Base-by-base conservation (phyloP, 1,140 invertebrate genomes). In the Trigoniulus corallinus region DNA sequence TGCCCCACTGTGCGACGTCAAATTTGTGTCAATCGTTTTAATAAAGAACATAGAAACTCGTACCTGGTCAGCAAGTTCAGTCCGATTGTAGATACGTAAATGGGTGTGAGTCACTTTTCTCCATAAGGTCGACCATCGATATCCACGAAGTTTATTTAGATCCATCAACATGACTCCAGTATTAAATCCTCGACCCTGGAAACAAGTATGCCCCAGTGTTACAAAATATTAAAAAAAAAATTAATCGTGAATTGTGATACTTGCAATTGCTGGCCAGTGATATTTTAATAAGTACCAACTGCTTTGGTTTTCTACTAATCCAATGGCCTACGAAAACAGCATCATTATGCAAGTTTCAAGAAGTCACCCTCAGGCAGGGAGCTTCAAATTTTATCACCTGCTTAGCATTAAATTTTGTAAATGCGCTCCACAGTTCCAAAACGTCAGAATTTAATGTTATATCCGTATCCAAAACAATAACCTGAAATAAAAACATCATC, bases 221-320 rank as follows among this genome's bases (percentile, higher is more conserved):
- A n/a, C n/a, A n/a, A n/a, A n/a, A n/a, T n/a, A n/a, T n/a, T n/a
- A n/a, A 7, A 34, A 34, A 34, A 34, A 34, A 34, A 34, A 34
- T 7, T 15, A 34, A 34, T 7, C 29, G 15, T 7, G 7, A 7
- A 34, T 15, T 7, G 29, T 34, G 7, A 34, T 15, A 34, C 29
- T 34, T 34, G 15, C 29, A 7, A 34, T 7, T 15, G 29, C 29
- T 34, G 29, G 29, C 29, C 29, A 34, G 15, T 15, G 29, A 15
- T 34, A 7, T 7, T 34, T 7, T 34, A 7, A 7, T 34, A 34
- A 34, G 15, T 34, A 34, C 29, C 29, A 34, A 34, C 15, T 34
- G 15, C 29, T 34, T 15, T 34, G 29, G 15, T 34, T 34, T 65
- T 93, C 88, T 13, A 34, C 29, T 34, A 34, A 34, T 7, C 29